Percentiles rank a stretch among this genome's conserved stretches.
Conservation (phyloP, 2,113 vertebrate genomes). For the Dasypus novemcinctus region DNA sequence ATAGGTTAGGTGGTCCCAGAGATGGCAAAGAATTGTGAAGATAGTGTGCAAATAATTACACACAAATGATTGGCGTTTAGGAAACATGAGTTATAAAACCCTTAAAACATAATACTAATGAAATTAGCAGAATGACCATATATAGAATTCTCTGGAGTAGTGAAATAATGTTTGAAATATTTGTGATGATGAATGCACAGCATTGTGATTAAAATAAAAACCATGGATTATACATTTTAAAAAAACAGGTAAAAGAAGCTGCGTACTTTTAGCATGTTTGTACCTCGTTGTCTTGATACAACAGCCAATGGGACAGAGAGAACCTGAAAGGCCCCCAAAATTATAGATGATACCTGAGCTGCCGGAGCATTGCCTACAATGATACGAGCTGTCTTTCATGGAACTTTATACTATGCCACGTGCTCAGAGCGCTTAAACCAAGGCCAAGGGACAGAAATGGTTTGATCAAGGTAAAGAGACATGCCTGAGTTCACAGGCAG, state of each 20-base stretch:
- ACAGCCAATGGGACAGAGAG: neutral
- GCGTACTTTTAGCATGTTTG: neutral
- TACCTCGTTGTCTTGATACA: neutral
- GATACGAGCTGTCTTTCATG: neutral
- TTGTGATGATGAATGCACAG: no score
- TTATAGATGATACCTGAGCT: neutral
- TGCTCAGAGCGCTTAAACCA: neutral
- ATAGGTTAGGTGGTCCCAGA: neutral
- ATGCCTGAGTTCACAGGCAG: neutral
- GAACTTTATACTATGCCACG: neutral
- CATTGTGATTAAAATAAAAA: no score
- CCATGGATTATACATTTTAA: no score
- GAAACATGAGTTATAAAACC: neutral
- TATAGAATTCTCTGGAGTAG: neutral
- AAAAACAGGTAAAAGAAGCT: neutral
- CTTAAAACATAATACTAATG: neutral
- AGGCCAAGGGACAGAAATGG: neutral
- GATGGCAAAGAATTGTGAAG: neutral
- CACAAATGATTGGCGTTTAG: neutral
- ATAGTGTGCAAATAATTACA: neutral
- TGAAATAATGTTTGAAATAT: no score
- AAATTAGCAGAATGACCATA: accelerated
- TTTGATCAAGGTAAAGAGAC: neutral
- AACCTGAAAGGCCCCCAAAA: neutral
- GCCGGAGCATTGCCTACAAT: neutral